These are phyloP conservation scores for Malurus leucopterus DNA, from an alignment of 2,797 vertebrate species.

Conservation along the genomic window DNA sequence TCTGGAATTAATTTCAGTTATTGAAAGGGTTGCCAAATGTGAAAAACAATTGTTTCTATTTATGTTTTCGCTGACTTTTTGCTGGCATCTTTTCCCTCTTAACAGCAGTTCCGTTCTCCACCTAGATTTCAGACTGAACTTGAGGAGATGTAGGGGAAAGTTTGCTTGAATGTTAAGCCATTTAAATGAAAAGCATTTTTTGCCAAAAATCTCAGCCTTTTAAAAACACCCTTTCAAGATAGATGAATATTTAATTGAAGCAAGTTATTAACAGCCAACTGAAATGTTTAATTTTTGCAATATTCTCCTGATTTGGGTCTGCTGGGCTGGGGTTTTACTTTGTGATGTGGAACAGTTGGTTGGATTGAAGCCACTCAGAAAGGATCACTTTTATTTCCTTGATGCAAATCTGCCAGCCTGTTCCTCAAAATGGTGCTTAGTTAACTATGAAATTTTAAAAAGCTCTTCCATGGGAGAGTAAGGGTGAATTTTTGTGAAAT, in stretches of 20 bases:
- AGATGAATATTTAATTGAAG: neutral
- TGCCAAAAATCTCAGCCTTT: neutral
- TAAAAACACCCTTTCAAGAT: neutral
- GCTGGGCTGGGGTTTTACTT: neutral
- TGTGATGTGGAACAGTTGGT: neutral
- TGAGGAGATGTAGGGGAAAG: constrained; percentile 43
- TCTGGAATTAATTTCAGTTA: constrained; percentile 72
- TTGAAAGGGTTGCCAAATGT: constrained; percentile 67
- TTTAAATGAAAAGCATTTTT: neutral
- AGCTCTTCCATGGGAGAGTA: neutral
- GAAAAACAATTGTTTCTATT: constrained; percentile 77
- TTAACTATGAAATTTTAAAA: neutral
- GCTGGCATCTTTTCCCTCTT: constrained; percentile 59
- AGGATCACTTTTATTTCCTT: constrained; percentile 2
- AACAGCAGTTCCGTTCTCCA: constrained; percentile 64
- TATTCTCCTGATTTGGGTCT: neutral
- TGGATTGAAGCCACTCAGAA: neutral
- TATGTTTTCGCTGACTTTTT: constrained; percentile 72
- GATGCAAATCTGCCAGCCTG: neutral
- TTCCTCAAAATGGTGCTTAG: neutral
- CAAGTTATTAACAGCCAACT: neutral
- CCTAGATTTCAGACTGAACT: constrained; percentile 47
- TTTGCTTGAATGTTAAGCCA: constrained; percentile 18
- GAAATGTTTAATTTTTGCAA: neutral
- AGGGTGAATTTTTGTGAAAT: neutral